These are phyloP conservation scores for Bombus breviceps DNA, from an alignment of 1,140 invertebrate genomes.

Conservation along the genomic window DNA sequence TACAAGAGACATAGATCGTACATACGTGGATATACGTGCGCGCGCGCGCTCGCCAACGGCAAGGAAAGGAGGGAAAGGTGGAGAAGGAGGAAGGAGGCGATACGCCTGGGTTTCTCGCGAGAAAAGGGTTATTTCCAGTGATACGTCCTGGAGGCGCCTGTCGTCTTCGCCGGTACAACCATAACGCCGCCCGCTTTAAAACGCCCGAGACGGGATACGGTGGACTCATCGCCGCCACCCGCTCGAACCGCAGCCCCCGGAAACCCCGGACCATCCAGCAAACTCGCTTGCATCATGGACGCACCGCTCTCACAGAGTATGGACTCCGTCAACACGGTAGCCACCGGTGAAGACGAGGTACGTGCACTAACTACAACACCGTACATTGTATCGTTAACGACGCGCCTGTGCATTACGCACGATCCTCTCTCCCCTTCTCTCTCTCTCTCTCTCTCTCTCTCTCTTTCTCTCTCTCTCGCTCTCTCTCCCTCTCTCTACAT, in stretches of 20 bases:
- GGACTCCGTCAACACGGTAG: slow-evolving; percentile 94
- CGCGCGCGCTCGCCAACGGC: slow-evolving; percentile 8
- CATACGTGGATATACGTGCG: background rate
- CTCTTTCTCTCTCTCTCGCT: background rate
- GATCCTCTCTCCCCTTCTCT: background rate
- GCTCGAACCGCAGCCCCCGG: slow-evolving; percentile 77
- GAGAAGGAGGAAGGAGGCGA: slow-evolving; percentile 66
- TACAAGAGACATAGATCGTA: background rate
- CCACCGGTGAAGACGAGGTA: slow-evolving; percentile 95
- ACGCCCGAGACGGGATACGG: slow-evolving; percentile 84
- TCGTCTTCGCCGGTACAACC: slow-evolving; percentile 82
- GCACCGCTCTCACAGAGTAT: slow-evolving; percentile 91
- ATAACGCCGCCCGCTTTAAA: slow-evolving; percentile 84
- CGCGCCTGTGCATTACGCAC: slow-evolving; percentile 41
- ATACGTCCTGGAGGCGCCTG: slow-evolving; percentile 81
- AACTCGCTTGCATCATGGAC: slow-evolving; percentile 83
- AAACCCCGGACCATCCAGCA: slow-evolving; percentile 78
- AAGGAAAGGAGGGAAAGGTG: slow-evolving; percentile 40
- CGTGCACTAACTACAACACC: slow-evolving; percentile 74
- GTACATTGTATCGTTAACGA: slow-evolving; percentile 8
- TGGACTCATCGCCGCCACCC: slow-evolving; percentile 82
- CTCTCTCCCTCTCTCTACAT: no score
- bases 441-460: slow-evolving; percentile 13
- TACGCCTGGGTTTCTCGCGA: slow-evolving; percentile 64
- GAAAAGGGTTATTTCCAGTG: slow-evolving; percentile 74